Evolutionary conservation across 1,140 invertebrate species (phyloP).

Genomic region (Pseudomyrmex concolor): DNA sequence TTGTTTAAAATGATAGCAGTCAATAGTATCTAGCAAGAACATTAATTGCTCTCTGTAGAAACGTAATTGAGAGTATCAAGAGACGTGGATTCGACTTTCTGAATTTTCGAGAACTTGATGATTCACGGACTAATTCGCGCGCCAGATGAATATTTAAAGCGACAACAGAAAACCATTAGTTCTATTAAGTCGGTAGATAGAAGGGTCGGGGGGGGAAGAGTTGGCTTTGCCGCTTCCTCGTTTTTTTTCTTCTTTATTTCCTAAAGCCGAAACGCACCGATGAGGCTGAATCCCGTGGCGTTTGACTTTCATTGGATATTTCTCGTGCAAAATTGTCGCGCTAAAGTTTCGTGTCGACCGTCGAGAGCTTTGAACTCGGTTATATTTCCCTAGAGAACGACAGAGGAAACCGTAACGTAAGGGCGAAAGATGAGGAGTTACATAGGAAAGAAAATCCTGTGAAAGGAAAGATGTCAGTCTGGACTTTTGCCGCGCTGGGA

Average conservation of each 20-base stretch:
- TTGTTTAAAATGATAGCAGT: conserved; percentile 34
- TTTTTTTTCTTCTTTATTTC: background rate
- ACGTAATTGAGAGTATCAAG: conserved; percentile 41
- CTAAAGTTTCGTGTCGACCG: conserved; percentile 79
- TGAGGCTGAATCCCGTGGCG: conserved; percentile 76
- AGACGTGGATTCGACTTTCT: conserved; percentile 44
- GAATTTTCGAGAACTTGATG: conserved; percentile 37
- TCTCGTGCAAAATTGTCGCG: conserved; percentile 78
- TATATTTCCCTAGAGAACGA: conserved; percentile 81
- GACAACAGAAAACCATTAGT: conserved; percentile 51
- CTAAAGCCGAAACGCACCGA: conserved; percentile 35
- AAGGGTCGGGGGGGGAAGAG: background rate
- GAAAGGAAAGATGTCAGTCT: conserved; percentile 70
- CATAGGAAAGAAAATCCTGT: conserved; percentile 66
- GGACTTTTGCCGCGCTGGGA: conserved; percentile 71
- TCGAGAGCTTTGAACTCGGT: conserved; percentile 76
- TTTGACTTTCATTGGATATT: conserved; percentile 80
- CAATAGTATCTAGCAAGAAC: conserved; percentile 20
- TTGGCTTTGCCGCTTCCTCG: conserved; percentile 22
- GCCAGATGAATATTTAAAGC: conserved; percentile 43
- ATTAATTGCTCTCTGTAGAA: conserved; percentile 45
- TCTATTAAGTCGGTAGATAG: conserved; percentile 3
- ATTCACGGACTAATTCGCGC: conserved; percentile 31
- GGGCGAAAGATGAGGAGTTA: conserved; percentile 61
- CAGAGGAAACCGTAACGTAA: conserved; percentile 69